phyloP scores from a whole-genome alignment of 1,140 invertebrate genomes.

The Palaemon carinicauda region DNA sequence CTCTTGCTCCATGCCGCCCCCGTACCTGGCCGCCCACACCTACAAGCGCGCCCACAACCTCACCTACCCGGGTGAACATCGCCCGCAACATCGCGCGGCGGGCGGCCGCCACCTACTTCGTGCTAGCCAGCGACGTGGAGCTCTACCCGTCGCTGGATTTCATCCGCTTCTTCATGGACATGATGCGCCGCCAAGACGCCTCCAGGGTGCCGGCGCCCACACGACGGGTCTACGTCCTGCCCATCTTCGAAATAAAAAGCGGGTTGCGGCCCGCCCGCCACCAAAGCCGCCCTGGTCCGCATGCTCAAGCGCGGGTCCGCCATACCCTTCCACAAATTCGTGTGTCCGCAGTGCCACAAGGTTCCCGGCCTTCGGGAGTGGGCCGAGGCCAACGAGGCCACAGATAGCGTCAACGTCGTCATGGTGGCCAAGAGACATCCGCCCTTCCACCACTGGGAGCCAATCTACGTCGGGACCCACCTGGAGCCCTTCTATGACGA shows the following conservation, averaged over 20 bases:
- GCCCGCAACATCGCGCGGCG: conserved; percentile 86
- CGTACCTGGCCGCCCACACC: conserved; percentile 68
- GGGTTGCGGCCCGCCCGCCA: conserved; percentile 75
- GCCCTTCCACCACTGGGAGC: conserved; percentile 78
- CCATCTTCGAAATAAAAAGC: conserved; percentile 84
- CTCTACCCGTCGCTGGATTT: conserved; percentile 73
- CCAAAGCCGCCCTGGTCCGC: conserved; percentile 77
- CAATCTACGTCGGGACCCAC: conserved; percentile 82
- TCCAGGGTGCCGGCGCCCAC: conserved; percentile 60
- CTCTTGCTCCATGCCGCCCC: conserved; percentile 50
- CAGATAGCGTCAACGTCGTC: conserved; percentile 52
- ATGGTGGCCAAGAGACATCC: conserved; percentile 57
- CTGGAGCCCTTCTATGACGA: conserved; percentile 83
- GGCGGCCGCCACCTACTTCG: conserved; percentile 81
- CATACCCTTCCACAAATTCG: conserved; percentile 89
- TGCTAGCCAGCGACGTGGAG: conserved; percentile 88
- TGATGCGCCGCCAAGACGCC: conserved; percentile 53
- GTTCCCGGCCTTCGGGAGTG: conserved; percentile 77
- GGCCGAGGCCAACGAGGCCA: conserved; percentile 50
- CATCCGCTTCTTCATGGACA: conserved; percentile 59
- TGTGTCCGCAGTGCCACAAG: conserved; percentile 87
- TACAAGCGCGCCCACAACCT: conserved; percentile 80
- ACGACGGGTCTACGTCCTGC: conserved; percentile 81
- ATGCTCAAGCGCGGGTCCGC: conserved; percentile 81
- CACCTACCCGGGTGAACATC: conserved; percentile 87